phyloP scores from a whole-genome alignment of 2,797 vertebrate genomes.

The Pseudotriccus pelzelni region DNA sequence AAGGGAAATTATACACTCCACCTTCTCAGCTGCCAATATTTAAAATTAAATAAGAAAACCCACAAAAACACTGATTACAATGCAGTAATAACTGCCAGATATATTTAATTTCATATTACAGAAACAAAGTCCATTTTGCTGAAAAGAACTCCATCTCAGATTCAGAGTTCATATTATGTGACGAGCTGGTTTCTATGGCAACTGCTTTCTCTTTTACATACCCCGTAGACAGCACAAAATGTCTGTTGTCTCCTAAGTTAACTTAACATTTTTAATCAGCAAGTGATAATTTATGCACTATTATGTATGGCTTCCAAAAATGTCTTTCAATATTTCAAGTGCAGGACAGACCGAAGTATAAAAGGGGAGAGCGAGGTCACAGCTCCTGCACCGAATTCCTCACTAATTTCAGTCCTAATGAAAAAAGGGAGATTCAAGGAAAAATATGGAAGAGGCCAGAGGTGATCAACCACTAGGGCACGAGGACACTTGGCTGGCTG shows the following conservation, averaged over 20 bases:
- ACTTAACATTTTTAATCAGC: constrained; percentile 42
- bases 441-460: not conserved
- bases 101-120: not conserved
- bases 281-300: constrained; percentile 12
- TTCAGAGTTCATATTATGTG: constrained; percentile 29
- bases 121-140: constrained; percentile 54
- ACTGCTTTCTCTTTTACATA: constrained; percentile 66
- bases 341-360: not conserved
- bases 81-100: not conserved
- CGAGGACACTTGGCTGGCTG: not conserved
- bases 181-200: constrained; percentile 78
- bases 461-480: not conserved
- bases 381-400: not conserved
- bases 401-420: not conserved
- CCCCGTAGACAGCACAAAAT: constrained; percentile 36
- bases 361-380: not conserved
- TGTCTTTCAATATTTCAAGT: not conserved
- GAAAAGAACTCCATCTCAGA: constrained; percentile 71
- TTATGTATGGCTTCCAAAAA: not conserved
- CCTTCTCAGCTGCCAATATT: not conserved
- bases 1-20: not conserved
- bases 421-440: not conserved
- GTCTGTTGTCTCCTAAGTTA: constrained; percentile 7
- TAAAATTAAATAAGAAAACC: not conserved
- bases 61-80: constrained; percentile 1